A percentile compares a stretch with the other conserved stretches of the same genome.
These are phyloP conservation scores for Syngnathus typhle DNA, from an alignment of 2,113 vertebrate species.

Conservation along the genomic window DNA sequence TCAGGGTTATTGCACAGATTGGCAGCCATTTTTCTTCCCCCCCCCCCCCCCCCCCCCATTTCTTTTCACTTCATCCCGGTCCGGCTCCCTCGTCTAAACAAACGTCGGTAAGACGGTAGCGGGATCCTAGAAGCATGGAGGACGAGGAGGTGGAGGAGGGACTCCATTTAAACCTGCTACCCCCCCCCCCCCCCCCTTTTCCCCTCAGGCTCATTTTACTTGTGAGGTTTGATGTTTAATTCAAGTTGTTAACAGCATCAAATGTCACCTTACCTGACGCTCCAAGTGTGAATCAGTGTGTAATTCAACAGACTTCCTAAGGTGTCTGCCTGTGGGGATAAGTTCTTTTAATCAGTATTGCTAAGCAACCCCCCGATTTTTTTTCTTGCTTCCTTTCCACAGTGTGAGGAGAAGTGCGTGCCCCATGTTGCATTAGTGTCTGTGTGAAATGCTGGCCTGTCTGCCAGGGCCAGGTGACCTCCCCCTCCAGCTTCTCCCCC, in stretches of 20 bases:
- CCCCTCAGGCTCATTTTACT: conserved; percentile 57
- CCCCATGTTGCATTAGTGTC: conserved; percentile 91
- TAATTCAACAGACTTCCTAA: conserved; percentile 64
- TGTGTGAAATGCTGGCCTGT: conserved; percentile 99
- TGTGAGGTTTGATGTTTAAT: conserved; percentile 69
- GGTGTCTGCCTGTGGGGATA: conserved; percentile 42
- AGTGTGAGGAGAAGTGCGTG: conserved; percentile 87
- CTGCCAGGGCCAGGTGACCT: conserved; percentile 96
- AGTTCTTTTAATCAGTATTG: conserved; percentile 54
- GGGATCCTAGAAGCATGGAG: conserved; percentile 32
- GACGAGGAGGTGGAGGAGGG: conserved; percentile 9
- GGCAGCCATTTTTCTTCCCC: conserved; percentile 46
- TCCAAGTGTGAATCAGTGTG: conserved; percentile 65
- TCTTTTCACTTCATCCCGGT: conserved; percentile 16
- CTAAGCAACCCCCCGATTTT: conserved; percentile 30
- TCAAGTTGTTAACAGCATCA: conserved; percentile 67
- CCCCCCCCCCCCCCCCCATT: too few species aligned
- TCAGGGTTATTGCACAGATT: conserved; percentile 52
- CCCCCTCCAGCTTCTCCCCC: conserved; percentile 97
- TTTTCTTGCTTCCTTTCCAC: conserved; percentile 55
- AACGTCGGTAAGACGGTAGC: conserved; percentile 38
- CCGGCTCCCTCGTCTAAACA: conserved; percentile 38
- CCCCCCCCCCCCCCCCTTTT: too few species aligned
- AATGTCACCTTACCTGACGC: conserved; percentile 65
- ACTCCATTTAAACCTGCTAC: conserved; percentile 53